Evolutionary conservation across 2,888 invertebrate genomes (phyloP).

Genomic region (Caenorhabditis virilis): DNA sequence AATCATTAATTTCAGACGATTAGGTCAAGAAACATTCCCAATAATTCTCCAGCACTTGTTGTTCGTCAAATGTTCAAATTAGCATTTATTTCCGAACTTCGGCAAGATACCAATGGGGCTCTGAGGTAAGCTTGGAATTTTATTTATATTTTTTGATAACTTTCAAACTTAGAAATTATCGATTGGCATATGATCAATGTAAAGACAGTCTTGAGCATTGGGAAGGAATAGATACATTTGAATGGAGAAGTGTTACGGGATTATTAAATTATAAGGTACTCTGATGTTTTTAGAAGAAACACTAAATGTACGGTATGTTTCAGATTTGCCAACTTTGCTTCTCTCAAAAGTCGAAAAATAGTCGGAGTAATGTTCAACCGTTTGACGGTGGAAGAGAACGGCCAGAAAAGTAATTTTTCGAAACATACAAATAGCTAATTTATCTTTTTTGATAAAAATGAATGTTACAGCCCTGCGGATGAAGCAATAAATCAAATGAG

Average conservation of each 20-base stretch:
- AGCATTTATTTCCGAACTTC: slow-evolving; percentile 90
- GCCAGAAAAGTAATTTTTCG: neutral
- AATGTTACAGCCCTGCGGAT: slow-evolving; percentile 84
- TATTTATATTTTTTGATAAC: neutral
- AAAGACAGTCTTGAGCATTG: slow-evolving; percentile 74
- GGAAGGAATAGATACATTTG: slow-evolving; percentile 85
- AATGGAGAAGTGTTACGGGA: slow-evolving; percentile 91
- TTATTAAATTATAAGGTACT: slow-evolving; percentile 90
- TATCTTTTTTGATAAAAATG: slow-evolving; percentile 83
- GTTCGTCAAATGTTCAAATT: slow-evolving; percentile 96
- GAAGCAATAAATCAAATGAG: slow-evolving; percentile 94
- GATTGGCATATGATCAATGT: slow-evolving; percentile 86
- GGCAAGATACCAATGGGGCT: slow-evolving; percentile 85
- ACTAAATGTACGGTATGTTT: neutral
- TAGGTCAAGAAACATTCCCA: slow-evolving; percentile 60
- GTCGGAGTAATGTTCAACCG: too few relatives aligned
- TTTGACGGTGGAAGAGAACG: too few relatives aligned
- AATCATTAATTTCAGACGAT: slow-evolving; percentile 79
- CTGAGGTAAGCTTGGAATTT: slow-evolving; percentile 73
- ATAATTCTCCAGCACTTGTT: slow-evolving; percentile 76
- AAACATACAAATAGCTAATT: slow-evolving; percentile 4
- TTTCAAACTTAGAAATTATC: slow-evolving; percentile 72
- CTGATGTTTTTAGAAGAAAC: too few relatives aligned
- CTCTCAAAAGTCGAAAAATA: too few relatives aligned
- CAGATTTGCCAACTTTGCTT: slow-evolving; percentile 35